phyloP scores from a whole-genome alignment of 2,888 invertebrate species.

The Epirrhoe tristata region DNA sequence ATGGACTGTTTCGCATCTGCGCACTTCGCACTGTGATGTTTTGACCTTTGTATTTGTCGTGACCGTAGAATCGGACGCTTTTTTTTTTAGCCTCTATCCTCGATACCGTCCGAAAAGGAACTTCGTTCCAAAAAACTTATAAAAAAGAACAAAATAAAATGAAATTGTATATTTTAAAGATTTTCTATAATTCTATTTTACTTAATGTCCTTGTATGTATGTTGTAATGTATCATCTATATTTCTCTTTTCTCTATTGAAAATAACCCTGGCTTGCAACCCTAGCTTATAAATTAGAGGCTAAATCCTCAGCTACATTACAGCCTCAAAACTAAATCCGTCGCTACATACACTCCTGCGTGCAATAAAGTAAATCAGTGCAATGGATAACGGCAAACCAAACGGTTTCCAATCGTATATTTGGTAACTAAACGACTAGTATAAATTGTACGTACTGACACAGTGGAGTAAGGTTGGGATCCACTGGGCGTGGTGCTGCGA shows the following conservation, averaged over 20 bases:
- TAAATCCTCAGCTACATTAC: slow-evolving; percentile 17
- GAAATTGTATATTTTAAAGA: background rate
- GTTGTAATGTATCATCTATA: too few relatives aligned
- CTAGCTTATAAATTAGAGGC: background rate
- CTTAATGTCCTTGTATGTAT: too few relatives aligned
- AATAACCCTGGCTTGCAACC: background rate
- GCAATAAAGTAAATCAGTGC: slow-evolving; percentile 34
- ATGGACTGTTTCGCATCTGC: too few relatives aligned
- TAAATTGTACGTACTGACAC: slow-evolving; percentile 39
- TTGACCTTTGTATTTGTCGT: too few relatives aligned
- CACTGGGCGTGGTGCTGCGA: slow-evolving; percentile 15
- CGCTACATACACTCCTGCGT: slow-evolving; percentile 27
- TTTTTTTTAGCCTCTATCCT: too few relatives aligned
- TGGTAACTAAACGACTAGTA: slow-evolving; percentile 40
- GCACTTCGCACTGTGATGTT: too few relatives aligned
- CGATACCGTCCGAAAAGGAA: too few relatives aligned
- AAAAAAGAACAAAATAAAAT: too few relatives aligned
- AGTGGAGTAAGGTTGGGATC: slow-evolving; percentile 1
- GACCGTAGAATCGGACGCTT: too few relatives aligned
- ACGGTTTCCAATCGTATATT: slow-evolving; percentile 39
- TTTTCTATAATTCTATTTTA: too few relatives aligned
- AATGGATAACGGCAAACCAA: slow-evolving; percentile 31
- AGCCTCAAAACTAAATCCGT: slow-evolving; percentile 25
- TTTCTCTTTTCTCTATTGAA: too few relatives aligned
- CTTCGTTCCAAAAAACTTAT: too few relatives aligned